phyloP scores from a whole-genome alignment of 2,113 vertebrate genomes.

The Myotis davidii region DNA sequence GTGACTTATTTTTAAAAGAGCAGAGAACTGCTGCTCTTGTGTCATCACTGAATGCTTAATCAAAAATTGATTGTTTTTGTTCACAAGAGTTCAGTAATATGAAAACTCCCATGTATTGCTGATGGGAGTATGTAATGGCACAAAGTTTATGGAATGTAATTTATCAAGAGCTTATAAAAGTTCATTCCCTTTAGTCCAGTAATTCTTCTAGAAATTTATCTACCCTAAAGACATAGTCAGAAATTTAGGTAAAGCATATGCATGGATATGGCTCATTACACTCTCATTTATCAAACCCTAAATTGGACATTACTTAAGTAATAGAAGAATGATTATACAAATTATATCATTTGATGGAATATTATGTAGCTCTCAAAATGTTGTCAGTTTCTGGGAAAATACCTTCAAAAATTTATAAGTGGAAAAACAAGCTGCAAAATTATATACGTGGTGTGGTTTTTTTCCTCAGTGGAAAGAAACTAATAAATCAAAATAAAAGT shows the following conservation, averaged over 20 bases:
- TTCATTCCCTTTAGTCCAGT: constrained; percentile 28
- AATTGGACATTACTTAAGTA: constrained; percentile 35
- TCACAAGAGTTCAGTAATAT: constrained; percentile 57
- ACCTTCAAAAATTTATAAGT: not conserved
- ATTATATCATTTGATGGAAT: constrained; percentile 30
- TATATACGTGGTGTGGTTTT: not conserved
- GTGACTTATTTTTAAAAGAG: constrained; percentile 17
- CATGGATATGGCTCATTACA: not conserved
- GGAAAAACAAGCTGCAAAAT: not conserved
- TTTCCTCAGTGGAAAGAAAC: not conserved
- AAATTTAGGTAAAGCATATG: constrained; percentile 44
- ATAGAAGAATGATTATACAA: not conserved
- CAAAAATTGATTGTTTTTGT: constrained; percentile 51
- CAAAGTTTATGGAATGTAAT: constrained; percentile 54
- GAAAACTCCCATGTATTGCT: constrained; percentile 47
- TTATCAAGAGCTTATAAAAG: constrained; percentile 54
- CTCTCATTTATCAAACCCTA: not conserved
- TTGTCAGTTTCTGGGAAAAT: not conserved
- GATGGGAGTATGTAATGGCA: constrained; percentile 32
- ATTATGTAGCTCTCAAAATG: constrained; percentile 34
- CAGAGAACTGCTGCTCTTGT: not conserved
- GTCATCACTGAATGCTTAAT: constrained; percentile 33
- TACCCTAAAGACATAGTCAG: constrained; percentile 33
- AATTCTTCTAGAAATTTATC: constrained; percentile 57
- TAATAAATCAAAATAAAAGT: constrained; percentile 22